These are phyloP conservation scores for Catamblyrhynchus diadema DNA, from an alignment of 2,797 vertebrate genomes.

Conservation along the genomic window DNA sequence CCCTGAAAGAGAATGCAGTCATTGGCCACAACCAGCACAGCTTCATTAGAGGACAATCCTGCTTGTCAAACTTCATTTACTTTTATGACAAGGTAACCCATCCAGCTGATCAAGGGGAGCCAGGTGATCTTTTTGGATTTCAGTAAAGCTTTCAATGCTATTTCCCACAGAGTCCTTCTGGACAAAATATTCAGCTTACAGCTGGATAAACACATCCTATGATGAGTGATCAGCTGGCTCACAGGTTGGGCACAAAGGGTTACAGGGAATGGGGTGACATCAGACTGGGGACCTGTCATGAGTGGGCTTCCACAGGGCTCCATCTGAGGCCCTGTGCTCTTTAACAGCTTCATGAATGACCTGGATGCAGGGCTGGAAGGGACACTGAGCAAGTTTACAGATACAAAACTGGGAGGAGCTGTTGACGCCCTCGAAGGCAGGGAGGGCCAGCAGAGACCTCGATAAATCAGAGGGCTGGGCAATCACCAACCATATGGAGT, in stretches of 20 bases:
- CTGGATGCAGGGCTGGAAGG: neutral
- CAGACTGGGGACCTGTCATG: neutral
- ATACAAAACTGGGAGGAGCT: neutral
- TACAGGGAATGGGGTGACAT: neutral
- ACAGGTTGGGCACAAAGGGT: neutral
- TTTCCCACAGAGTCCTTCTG: neutral
- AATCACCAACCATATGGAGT: neutral
- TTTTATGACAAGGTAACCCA: neutral
- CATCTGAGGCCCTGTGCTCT: neutral
- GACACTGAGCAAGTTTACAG: too few relatives aligned
- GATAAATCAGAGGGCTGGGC: neutral
- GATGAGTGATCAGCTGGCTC: neutral
- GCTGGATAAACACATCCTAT: neutral
- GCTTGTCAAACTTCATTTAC: neutral
- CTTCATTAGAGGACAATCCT: neutral
- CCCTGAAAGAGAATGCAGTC: neutral
- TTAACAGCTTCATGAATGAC: rapidly evolving
- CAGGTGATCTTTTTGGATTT: neutral
- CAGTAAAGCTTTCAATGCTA: neutral
- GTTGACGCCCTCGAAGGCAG: rapidly evolving
- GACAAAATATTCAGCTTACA: neutral
- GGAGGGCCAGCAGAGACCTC: neutral
- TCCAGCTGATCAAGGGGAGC: neutral
- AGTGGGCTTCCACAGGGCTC: neutral
- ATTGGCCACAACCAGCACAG: neutral